Evolutionary conservation across 1,140 invertebrate species (phyloP).

Genomic region (Stegodyphus mimosarum): DNA sequence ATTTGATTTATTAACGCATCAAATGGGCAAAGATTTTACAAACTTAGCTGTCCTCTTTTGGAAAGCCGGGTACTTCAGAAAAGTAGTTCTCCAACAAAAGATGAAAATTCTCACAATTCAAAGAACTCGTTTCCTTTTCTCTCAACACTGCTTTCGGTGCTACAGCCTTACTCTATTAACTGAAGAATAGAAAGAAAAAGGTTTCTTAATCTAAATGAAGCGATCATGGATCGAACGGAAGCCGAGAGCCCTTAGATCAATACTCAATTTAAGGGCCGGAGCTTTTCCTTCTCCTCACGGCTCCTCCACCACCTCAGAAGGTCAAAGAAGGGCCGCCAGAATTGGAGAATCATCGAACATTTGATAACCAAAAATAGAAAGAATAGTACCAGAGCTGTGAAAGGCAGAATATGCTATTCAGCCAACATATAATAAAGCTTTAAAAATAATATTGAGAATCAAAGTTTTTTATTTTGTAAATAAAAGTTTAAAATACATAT

Average conservation of each 20-base stretch:
- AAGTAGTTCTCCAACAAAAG: not conserved
- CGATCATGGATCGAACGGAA: constrained; percentile 50
- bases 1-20: too few relatives aligned
- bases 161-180: constrained; percentile 38
- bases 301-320: not conserved
- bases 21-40: not conserved
- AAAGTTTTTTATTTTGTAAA: too few relatives aligned
- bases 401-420: too few relatives aligned
- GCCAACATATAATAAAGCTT: too few relatives aligned
- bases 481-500: too few relatives aligned
- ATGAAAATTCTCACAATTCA: not conserved
- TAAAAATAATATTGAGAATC: too few relatives aligned
- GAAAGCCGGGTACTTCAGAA: too few relatives aligned
- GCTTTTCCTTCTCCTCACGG: not conserved
- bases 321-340: constrained; percentile 10
- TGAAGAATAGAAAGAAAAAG: constrained; percentile 7
- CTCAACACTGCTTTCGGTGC: not conserved
- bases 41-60: too few relatives aligned
- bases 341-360: constrained; percentile 54
- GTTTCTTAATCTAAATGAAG: constrained; percentile 61
- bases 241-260: constrained; percentile 48
- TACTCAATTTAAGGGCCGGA: constrained; percentile 53
- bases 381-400: not conserved
- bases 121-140: constrained; percentile 36
- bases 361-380: not conserved